A percentile compares a stretch with the other conserved stretches of the same genome.
Evolutionary conservation across 2,797 vertebrate genomes (phyloP).

Genomic region (Myiotriccus ornatus): DNA sequence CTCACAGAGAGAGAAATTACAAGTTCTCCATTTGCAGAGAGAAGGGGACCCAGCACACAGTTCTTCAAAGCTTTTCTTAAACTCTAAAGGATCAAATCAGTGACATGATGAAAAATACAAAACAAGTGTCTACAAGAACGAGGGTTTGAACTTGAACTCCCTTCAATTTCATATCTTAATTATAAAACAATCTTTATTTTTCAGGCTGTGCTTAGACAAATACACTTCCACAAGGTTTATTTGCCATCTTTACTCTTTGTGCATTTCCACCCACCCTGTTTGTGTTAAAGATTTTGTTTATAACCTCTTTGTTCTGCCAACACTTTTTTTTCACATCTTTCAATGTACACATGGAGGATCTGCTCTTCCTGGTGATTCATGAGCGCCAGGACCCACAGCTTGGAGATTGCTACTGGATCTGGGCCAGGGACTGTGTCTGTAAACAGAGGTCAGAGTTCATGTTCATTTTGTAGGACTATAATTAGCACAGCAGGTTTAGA

Average conservation of each 20-base stretch:
- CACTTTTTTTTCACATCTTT: background rate
- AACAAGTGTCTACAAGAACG: background rate
- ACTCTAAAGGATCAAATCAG: background rate
- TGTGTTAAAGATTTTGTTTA: background rate
- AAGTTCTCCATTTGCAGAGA: background rate
- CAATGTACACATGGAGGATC: background rate
- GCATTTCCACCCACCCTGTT: background rate
- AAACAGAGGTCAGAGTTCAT: background rate
- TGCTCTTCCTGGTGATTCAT: background rate
- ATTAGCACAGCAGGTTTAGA: conserved; percentile 13
- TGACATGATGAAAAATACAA: background rate
- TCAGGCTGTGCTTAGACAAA: background rate
- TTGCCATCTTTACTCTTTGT: background rate
- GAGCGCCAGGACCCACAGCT: background rate
- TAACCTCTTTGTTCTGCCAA: background rate
- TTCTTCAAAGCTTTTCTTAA: background rate
- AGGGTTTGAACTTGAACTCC: background rate
- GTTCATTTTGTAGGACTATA: background rate
- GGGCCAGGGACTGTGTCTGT: background rate
- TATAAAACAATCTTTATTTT: background rate
- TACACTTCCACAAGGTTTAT: background rate
- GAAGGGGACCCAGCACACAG: background rate
- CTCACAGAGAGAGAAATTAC: fast-evolving
- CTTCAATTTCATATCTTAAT: background rate
- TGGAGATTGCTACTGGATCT: background rate